Base-by-base conservation (phyloP, 2,888 invertebrate genomes). In the Ommatoiulus sabulosus region DNA sequence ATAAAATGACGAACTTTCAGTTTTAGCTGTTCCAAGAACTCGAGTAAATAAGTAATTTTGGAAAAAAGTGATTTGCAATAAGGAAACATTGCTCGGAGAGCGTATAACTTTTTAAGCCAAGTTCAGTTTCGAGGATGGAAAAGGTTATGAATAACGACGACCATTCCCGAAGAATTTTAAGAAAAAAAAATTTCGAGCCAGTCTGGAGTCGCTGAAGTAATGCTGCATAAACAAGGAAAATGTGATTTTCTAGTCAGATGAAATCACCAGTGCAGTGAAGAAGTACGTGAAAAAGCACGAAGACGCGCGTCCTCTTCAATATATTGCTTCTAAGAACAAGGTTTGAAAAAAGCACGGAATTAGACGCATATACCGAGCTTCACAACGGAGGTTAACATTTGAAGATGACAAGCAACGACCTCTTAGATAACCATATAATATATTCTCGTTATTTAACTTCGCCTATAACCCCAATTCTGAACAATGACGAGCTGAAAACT, bases 241-340 rank as follows among this genome's bases (percentile, higher is more conserved):
- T 85, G 85, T 85, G 85, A 43, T 85, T 85, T 85, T 85, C 85
- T 4, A 85, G 85, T 24, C 85, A 85, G 44, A 85, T 85, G 85
- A 44, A 85, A 85, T 85, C 85, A 85, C 85, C 43, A n/a, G 12
- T 20, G 20, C 63, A 20, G 63, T 20, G 20, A 63, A 6, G n/a
- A 63, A 63, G 20, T 63, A 20, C n/a, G 20, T 20, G 63, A n/a
- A 63, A 52, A 17, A 63, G 63, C 63, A 63, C n/a, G n/a, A 7
- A 8, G 63, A 63, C 20, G 17, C 20, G 63, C 20, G 4, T 20
- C 20, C n/a, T 63, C 63, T 20, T 57, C 57, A 57, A 57, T 57
- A 57, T 57, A 46, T 46, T 12, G 46, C 46, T 12, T 46, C 46
- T 10, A 46, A 46, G 46, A 46, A 46, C 46, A 46, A 46, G 46